Evolutionary conservation across 2,888 invertebrate species (phyloP), one percentile per base, ranked within the genome.

Genomic region (Leucoma salicis): DNA sequence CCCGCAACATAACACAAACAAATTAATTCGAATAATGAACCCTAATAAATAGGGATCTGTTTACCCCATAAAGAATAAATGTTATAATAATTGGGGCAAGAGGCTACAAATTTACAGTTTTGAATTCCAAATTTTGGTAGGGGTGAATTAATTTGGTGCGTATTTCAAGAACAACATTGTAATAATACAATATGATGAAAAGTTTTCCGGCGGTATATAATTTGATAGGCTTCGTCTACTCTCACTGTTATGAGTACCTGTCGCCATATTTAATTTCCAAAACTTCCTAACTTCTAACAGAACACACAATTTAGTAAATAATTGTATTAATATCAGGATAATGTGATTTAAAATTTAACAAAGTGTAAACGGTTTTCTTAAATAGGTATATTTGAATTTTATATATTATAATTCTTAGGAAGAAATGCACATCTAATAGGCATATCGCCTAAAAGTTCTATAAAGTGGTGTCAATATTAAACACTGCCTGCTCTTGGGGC

Each of bases 1-100:
- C 72, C 77, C 79, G 61, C 78, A 83, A 85, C 82, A 83, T 82
- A 85, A 85, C 85, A 82, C 78, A 88, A 88, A 89, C 88, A 89
- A 89, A 89, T 89, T 89, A 87, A 89, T 89, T 87, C 87, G 64
- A 78, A 85, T 87, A 88, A 88, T 88, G 78, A 79, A 85, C 87
- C 85, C 81, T 82, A 86, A 86, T 87, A 87, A 87, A 88, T 82
- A 85, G 77, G 80, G 83, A 76, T 84, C 83, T 84, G 83, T 87
- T 86, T 87, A 87, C 82, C 75, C 76, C 84, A 75, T 83, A 86
- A 87, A 87, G 86, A 85, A 87, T 87, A 82, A 87, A 86, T 78
- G 82, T 83, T 82, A 77, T 81, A 87, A 87, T 86, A 88, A 88
- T 86, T 84, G 84, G 82, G 76, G 68, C 81, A 85, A 77, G 75